These are phyloP conservation scores for Drosophila subpulchrella DNA, from an alignment of 1,140 invertebrate species.

Conservation along the genomic window DNA sequence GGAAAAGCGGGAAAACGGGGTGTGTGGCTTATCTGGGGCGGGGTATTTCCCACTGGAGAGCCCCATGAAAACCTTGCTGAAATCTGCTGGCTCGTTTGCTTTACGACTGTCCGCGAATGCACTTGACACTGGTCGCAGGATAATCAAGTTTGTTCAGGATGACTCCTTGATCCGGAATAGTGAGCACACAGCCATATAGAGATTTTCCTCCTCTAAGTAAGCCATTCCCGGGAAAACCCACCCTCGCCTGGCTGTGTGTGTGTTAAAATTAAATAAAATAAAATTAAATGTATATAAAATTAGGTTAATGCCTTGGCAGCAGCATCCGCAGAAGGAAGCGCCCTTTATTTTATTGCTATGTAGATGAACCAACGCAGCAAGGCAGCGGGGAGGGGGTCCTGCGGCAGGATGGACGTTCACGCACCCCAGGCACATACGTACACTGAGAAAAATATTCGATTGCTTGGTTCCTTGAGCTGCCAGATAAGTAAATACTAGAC, in stretches of 20 bases:
- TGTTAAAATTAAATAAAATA: conserved; percentile 83
- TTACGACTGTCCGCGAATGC: conserved; percentile 36
- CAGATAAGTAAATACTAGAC: too few relatives aligned
- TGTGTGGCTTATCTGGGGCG: not conserved
- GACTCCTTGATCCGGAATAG: conserved; percentile 16
- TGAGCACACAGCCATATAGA: conserved; percentile 3
- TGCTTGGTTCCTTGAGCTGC: not conserved
- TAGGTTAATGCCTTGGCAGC: conserved; percentile 68
- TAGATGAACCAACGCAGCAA: conserved; percentile 69
- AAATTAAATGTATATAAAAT: conserved; percentile 82
- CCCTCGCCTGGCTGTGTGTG: conserved; percentile 45
- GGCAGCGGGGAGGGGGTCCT: conserved; percentile 9
- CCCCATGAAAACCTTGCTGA: conserved; percentile 13
- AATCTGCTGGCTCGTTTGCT: conserved; percentile 19
- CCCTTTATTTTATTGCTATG: conserved; percentile 84
- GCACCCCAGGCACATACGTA: conserved; percentile 54
- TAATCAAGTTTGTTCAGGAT: conserved; percentile 26
- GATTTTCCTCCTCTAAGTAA: not conserved
- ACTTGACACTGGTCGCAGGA: conserved; percentile 42
- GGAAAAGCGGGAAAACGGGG: not conserved
- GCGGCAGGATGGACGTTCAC: conserved; percentile 58
- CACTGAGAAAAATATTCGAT: not conserved
- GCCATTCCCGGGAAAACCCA: conserved; percentile 5
- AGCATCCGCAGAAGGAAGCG: conserved; percentile 27
- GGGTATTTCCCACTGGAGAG: conserved; percentile 10